Conservation (phyloP, 2,113 vertebrate genomes). For the Oreochromis niloticus region DNA sequence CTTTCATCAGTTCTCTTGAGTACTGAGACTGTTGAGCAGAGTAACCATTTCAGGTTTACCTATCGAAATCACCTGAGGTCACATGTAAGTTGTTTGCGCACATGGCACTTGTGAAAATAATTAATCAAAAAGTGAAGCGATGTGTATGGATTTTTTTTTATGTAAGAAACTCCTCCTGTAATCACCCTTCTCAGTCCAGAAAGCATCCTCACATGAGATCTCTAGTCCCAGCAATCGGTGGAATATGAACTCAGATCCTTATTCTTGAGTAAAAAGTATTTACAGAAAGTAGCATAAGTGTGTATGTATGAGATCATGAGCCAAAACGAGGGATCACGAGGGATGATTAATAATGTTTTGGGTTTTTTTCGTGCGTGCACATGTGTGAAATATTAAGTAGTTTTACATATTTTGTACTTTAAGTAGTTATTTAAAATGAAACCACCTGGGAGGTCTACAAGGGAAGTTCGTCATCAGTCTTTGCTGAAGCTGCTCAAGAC, state of each 20-base stretch:
- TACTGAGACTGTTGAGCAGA: not conserved
- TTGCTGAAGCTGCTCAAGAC: not conserved
- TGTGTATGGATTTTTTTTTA: not conserved
- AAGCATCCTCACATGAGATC: not conserved
- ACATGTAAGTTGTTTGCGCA: not conserved
- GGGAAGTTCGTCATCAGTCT: not conserved
- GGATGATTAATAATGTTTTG: not conserved
- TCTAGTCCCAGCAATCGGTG: not conserved
- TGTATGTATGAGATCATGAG: not conserved
- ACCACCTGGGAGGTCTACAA: not conserved
- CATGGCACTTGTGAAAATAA: not conserved
- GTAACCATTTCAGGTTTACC: not conserved
- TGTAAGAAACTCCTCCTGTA: not conserved
- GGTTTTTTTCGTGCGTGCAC: not conserved
- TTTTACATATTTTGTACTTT: not conserved
- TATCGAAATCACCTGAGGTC: not conserved
- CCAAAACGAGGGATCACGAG: accelerated
- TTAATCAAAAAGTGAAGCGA: not conserved
- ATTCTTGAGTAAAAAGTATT: not conserved
- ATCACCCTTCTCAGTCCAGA: not conserved
- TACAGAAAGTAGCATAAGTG: not conserved
- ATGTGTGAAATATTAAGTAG: not conserved
- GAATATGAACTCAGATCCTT: not conserved
- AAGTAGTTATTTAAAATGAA: not conserved
- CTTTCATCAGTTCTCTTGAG: not conserved